Conservation (phyloP, 2,113 vertebrate genomes). For the Fukomys damarensis region DNA sequence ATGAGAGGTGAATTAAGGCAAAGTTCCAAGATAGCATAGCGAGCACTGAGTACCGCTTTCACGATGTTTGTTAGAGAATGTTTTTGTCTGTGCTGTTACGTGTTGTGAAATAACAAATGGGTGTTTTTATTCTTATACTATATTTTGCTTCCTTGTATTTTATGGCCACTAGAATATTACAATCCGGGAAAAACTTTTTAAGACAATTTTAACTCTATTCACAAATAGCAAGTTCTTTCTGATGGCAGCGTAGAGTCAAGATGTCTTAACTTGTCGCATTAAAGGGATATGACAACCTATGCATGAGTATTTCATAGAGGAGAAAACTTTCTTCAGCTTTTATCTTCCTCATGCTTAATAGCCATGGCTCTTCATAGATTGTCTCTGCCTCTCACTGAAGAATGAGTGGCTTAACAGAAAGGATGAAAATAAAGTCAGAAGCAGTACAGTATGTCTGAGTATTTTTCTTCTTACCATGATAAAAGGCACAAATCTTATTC, state of each 20-base stretch:
- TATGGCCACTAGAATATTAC: not conserved
- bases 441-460: not conserved
- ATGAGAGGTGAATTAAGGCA: constrained; percentile 67
- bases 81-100: not conserved
- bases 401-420: not conserved
- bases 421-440: not conserved
- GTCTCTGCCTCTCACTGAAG: not conserved
- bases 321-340: not conserved
- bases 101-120: not conserved
- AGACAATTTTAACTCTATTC: not conserved
- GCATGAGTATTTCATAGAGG: not conserved
- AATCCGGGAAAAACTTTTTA: not conserved
- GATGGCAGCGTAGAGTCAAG: not conserved
- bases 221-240: not conserved
- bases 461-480: not conserved
- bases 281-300: not conserved
- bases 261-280: not conserved
- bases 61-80: not conserved
- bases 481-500: not conserved
- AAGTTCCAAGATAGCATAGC: constrained; percentile 35
- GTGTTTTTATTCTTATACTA: not conserved
- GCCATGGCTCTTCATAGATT: not conserved
- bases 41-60: not conserved
- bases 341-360: not conserved
- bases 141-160: not conserved